Evolutionary conservation across 2,888 invertebrate genomes (phyloP).

Genomic region (Apotomis capreana): DNA sequence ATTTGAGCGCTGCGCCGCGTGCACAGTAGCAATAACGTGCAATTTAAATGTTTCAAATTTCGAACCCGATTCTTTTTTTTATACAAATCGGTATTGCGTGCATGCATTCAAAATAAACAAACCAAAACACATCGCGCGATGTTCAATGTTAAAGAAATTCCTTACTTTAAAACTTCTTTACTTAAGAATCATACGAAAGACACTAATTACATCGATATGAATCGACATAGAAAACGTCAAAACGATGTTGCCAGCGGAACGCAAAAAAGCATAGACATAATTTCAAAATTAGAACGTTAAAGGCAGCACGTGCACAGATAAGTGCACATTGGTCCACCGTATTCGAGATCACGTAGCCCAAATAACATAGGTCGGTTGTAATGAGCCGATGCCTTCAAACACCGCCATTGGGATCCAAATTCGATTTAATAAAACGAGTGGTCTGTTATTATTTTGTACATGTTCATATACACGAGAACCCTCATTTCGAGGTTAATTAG

Average conservation of each 20-base stretch:
- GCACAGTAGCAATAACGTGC: conserved; percentile 82
- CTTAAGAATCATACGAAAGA: background rate
- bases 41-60: conserved; percentile 83
- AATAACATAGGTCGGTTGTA: conserved; percentile 43
- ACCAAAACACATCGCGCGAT: conserved; percentile 30
- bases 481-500: background rate
- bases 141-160: conserved; percentile 21
- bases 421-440: conserved; percentile 31
- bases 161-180: conserved; percentile 10
- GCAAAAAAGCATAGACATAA: conserved; percentile 18
- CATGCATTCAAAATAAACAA: conserved; percentile 45
- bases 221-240: conserved; percentile 8
- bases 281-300: conserved; percentile 39
- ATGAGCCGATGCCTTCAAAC: conserved; percentile 33
- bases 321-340: conserved; percentile 47
- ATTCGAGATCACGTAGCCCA: conserved; percentile 53
- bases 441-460: conserved; percentile 28
- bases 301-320: conserved; percentile 42
- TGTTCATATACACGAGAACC: conserved; percentile 11
- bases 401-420: conserved; percentile 37
- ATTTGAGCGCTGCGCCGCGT: conserved; percentile 72
- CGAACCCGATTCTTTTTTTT: conserved; percentile 62
- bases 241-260: conserved; percentile 5
- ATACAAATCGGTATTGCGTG: conserved; percentile 54
- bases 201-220: background rate